Percentiles rank a stretch among this genome's conserved stretches.
These are phyloP conservation scores for Xyliphius kryptos DNA, from an alignment of 2,113 vertebrate species.

Conservation along the genomic window DNA sequence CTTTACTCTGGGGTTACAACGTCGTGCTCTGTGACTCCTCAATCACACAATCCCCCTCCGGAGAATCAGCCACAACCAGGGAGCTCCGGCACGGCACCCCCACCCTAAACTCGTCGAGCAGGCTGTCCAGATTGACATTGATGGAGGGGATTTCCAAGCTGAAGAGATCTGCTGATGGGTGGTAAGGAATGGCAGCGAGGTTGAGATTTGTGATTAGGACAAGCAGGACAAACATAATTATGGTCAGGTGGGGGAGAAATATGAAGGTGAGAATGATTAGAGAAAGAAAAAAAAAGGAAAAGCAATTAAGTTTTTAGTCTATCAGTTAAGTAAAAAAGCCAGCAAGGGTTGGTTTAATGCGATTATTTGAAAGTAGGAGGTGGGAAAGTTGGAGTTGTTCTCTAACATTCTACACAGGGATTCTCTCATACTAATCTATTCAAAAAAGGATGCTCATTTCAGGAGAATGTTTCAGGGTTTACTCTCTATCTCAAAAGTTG, in stretches of 20 bases:
- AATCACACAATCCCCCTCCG: conserved; percentile 63
- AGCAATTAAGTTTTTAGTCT: conserved; percentile 55
- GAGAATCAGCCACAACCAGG: conserved; percentile 63
- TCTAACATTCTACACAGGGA: conserved; percentile 58
- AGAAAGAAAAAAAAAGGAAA: conserved; percentile 40
- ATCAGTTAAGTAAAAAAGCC: conserved; percentile 45
- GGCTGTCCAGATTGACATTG: conserved; percentile 80
- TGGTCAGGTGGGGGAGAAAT: conserved; percentile 1
- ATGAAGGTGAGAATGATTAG: conserved; percentile 37
- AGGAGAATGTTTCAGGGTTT: conserved; percentile 15
- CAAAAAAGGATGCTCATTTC: conserved; percentile 20
- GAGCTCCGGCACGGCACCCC: conserved; percentile 71
- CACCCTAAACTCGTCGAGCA: conserved; percentile 78
- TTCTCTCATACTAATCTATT: conserved; percentile 29
- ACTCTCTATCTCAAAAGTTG: conserved; percentile 1
- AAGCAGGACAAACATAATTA: conserved; percentile 32
- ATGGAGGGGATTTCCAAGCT: conserved; percentile 91
- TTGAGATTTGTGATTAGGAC: conserved; percentile 47
- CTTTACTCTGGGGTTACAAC: conserved; percentile 87
- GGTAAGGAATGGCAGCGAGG: conserved; percentile 41
- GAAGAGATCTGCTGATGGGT: conserved; percentile 79
- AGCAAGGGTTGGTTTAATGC: conserved; percentile 11
- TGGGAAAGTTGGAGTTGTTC: conserved; percentile 14
- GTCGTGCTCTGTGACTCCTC: conserved; percentile 92
- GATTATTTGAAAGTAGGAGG: conserved; percentile 20